phyloP scores from a whole-genome alignment of 2,113 vertebrate species.

The Pseudopipra pipra region DNA sequence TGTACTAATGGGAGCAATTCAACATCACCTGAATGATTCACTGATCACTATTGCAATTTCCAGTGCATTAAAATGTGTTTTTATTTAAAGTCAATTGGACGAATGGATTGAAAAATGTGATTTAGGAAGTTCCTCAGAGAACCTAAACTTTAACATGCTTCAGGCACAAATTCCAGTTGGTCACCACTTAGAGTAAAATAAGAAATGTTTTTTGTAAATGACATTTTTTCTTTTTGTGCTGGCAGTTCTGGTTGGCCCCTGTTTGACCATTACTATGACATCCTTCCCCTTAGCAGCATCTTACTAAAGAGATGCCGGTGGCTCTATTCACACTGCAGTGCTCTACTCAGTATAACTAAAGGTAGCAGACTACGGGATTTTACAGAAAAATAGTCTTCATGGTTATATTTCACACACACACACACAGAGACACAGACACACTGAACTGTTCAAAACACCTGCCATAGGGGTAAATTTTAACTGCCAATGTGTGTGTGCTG shows the following conservation, averaged over 20 bases:
- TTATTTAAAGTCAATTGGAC: not conserved
- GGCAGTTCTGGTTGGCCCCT: not conserved
- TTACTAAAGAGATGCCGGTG: not conserved
- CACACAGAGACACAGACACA: not conserved
- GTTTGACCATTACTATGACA: not conserved
- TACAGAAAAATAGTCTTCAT: not conserved
- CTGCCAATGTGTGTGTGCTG: not conserved
- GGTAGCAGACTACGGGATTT: not conserved
- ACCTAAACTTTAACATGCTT: not conserved
- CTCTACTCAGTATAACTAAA: not conserved
- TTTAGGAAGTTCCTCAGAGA: not conserved
- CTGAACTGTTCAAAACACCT: not conserved
- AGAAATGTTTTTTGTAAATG: not conserved
- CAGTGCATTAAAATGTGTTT: not conserved
- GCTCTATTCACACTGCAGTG: not conserved
- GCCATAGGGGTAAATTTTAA: not conserved
- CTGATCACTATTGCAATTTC: fast-evolving
- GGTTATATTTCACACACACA: not conserved
- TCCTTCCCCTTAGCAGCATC: not conserved
- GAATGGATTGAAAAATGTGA: not conserved
- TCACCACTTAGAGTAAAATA: not conserved
- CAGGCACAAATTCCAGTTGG: not conserved
- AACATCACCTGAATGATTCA: not conserved
- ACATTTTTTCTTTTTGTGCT: not conserved
- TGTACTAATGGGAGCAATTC: not conserved